These are phyloP conservation scores for Hermetia illucens DNA, from an alignment of 1,140 invertebrate genomes.

Conservation along the genomic window DNA sequence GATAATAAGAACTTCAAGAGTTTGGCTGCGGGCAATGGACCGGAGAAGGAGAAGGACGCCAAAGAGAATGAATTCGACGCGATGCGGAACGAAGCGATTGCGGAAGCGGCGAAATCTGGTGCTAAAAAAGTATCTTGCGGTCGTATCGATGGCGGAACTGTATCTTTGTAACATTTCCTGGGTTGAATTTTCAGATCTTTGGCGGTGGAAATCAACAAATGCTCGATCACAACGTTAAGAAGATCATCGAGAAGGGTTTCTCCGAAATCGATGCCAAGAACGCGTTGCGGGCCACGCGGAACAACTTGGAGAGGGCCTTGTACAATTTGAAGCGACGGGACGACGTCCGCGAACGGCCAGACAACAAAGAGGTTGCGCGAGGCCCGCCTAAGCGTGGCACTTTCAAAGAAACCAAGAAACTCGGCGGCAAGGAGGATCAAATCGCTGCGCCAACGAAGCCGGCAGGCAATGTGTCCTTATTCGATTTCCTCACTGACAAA, in stretches of 20 bases:
- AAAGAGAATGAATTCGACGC: constrained; percentile 72
- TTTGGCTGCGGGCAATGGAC: constrained; percentile 34
- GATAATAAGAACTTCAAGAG: constrained; percentile 50
- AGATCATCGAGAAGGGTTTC: constrained; percentile 67
- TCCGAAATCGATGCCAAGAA: constrained; percentile 59
- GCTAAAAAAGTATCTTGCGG: constrained; percentile 60
- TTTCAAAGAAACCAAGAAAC: constrained; percentile 11
- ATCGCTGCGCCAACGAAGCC: constrained; percentile 51
- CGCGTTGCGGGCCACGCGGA: constrained; percentile 53
- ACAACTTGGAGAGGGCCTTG: constrained; percentile 58
- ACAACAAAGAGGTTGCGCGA: constrained; percentile 30
- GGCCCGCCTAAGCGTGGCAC: constrained; percentile 31
- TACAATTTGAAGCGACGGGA: constrained; percentile 46
- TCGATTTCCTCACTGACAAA: constrained; percentile 70
- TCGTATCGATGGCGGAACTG: constrained; percentile 33
- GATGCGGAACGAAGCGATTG: constrained; percentile 72
- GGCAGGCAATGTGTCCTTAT: constrained; percentile 68
- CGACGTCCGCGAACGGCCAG: constrained; percentile 31
- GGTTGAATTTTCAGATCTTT: constrained; percentile 31
- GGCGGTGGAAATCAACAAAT: constrained; percentile 54
- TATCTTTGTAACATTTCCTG: constrained; percentile 3
- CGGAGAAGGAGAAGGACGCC: constrained; percentile 40
- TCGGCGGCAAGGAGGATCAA: constrained; percentile 40
- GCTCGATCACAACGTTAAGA: constrained; percentile 64
- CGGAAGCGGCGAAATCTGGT: constrained; percentile 64